Conservation (phyloP, 2,888 invertebrate genomes). For the Ormyrus pomaceus region DNA sequence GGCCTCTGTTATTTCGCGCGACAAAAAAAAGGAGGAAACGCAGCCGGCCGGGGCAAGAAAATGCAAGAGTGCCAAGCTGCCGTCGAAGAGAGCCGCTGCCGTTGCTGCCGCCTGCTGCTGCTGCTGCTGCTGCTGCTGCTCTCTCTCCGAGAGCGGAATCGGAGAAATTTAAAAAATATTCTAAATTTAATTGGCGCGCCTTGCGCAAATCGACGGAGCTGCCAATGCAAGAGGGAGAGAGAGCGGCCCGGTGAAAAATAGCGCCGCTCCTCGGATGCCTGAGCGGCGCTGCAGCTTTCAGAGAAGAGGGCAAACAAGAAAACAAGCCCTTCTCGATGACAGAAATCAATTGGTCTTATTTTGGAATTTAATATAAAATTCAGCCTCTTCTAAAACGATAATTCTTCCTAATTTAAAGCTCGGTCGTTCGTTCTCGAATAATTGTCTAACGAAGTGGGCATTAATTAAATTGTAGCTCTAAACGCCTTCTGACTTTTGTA, state of each 20-base stretch:
- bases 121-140: no score
- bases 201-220: slow-evolving; percentile 71
- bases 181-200: slow-evolving; percentile 74
- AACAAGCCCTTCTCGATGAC: no score
- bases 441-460: no score
- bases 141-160: slow-evolving; percentile 67
- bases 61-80: slow-evolving; percentile 24
- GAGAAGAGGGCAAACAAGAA: no score
- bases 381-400: no score
- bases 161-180: slow-evolving; percentile 76
- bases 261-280: slow-evolving; percentile 63
- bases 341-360: no score
- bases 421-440: no score
- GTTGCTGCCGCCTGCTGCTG: no score
- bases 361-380: no score
- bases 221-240: slow-evolving; percentile 65
- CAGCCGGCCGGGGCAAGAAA: slow-evolving; percentile 50
- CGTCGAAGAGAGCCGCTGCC: slow-evolving; percentile 60
- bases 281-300: background rate
- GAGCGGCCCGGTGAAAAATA: slow-evolving; percentile 67
- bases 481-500: no score
- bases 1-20: slow-evolving; percentile 70
- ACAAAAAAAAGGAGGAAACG: slow-evolving; percentile 63
- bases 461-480: no score
- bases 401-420: no score